Evolutionary conservation across 2,888 invertebrate genomes (phyloP).

Genomic region (Phortica okadai): DNA sequence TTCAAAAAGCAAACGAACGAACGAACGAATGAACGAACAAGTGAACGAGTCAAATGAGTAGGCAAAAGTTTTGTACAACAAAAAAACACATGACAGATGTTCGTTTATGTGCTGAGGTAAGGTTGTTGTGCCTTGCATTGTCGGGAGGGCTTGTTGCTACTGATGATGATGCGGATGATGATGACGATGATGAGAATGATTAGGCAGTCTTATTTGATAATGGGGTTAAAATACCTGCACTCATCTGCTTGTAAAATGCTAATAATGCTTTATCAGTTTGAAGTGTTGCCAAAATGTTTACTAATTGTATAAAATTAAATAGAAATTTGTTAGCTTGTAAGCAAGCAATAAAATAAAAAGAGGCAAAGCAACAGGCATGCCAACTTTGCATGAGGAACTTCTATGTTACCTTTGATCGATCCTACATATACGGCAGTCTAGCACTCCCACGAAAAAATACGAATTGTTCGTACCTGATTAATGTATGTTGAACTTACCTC

Average conservation of each 20-base stretch:
- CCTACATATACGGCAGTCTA: too few species aligned
- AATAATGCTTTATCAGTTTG: constrained; percentile 8
- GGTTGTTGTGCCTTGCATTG: constrained; percentile 21
- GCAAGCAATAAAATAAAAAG: constrained; percentile 1
- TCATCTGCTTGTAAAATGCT: neutral
- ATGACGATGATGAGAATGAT: constrained; percentile 20
- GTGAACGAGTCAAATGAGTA: constrained; percentile 11
- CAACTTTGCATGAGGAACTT: neutral
- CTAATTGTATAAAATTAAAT: constrained; percentile 28
- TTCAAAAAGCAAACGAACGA: constrained; percentile 13
- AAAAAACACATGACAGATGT: constrained; percentile 1
- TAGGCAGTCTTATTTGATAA: constrained; percentile 3
- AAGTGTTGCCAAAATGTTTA: constrained; percentile 28
- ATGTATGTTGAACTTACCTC: too few species aligned
- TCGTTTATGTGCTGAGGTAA: neutral
- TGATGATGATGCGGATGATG: constrained; percentile 13
- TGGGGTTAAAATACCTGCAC: constrained; percentile 9
- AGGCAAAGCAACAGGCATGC: constrained; percentile 2
- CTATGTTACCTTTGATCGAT: too few species aligned
- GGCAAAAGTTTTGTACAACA: neutral
- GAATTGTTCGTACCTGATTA: too few species aligned
- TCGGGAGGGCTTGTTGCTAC: neutral
- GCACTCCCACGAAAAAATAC: too few species aligned
- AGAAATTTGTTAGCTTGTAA: constrained; percentile 8
- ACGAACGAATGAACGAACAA: constrained; percentile 8